Conservation (phyloP, 2,797 vertebrate genomes). For the Morelia viridis region DNA sequence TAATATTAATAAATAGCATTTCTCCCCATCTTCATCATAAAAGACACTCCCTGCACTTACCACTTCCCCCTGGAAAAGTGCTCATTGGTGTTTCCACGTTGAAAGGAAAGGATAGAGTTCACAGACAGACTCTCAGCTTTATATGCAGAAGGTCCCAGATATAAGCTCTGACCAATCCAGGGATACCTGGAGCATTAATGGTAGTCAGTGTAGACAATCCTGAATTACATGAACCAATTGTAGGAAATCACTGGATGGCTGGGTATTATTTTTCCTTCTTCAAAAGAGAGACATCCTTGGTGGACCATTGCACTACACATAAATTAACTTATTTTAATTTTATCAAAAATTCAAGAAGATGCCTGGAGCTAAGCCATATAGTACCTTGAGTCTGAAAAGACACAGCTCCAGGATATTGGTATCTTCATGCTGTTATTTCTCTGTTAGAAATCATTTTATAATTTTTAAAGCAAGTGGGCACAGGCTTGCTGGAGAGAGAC, state of each 20-base stretch:
- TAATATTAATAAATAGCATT: not conserved
- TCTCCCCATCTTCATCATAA: not conserved
- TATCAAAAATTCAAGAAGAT: constrained; percentile 12
- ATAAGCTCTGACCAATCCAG: not conserved
- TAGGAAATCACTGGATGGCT: constrained; percentile 9
- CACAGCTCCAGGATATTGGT: not conserved
- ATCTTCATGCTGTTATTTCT: constrained; percentile 9
- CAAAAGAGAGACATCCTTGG: not conserved
- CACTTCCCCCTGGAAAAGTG: not conserved
- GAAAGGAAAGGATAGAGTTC: not conserved
- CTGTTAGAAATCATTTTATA: constrained; percentile 26
- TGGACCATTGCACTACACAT: constrained; percentile 7
- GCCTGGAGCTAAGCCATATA: constrained; percentile 4
- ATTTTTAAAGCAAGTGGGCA: constrained; percentile 44
- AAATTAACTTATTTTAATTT: constrained; percentile 20
- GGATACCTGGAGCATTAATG: not conserved
- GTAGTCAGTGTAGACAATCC: not conserved
- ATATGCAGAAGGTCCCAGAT: not conserved
- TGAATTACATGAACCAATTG: not conserved
- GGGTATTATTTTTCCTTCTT: not conserved
- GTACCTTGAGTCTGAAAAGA: constrained; percentile 11
- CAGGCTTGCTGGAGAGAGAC: not conserved
- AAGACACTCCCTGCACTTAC: not conserved
- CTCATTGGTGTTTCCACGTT: not conserved
- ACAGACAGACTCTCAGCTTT: not conserved